Evolutionary conservation across 2,888 invertebrate genomes (phyloP), one percentile per base, ranked within the genome.

Genomic region (Cotesia congregata): DNA sequence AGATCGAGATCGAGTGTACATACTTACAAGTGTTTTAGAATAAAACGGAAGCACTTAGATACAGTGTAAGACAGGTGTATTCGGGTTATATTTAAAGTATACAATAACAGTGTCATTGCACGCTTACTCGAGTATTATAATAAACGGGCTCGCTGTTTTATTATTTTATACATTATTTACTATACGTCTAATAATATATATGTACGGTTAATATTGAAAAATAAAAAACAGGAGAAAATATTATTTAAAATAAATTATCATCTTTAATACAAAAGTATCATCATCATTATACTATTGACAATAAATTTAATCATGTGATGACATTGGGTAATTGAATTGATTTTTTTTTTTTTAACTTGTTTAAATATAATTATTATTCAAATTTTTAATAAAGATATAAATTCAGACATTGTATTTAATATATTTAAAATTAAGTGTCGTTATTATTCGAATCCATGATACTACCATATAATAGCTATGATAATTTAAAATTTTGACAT

Each of bases 91-190:
- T 85, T 84, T 83, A 83, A 50, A 50, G 12, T 50, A 50, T 50
- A 12, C n/a, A n/a, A n/a, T 12, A 84, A 80, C 68, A 75, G 80
- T 81, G 83, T 81, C 83, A 82, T 84, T 83, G 82, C 82, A 83
- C 82, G 83, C 79, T 81, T 80, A 50, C 76, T 75, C 78, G 78
- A 78, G 77, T 79, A 79, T 80, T 79, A 83, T 81, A 82, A 83
- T 30, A 30, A 30, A 30, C 30, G 30, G 30, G 30, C 30, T 82
- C 83, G 83, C 82, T 80, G 82, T 84, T 83, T 81, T 80, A 80
- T 80, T 71, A 80, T 80, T 71, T 78, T 77, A 77, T 82, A 83
- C 80, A 78, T 76, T 71, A 15, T 38, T 12, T 65, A 30, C 65
- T 65, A 20, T 7, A 38, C 17, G 5, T 30, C 38, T 30, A 62